phyloP scores from a whole-genome alignment of 2,888 invertebrate genomes.

The Nesidiocoris tenuis region DNA sequence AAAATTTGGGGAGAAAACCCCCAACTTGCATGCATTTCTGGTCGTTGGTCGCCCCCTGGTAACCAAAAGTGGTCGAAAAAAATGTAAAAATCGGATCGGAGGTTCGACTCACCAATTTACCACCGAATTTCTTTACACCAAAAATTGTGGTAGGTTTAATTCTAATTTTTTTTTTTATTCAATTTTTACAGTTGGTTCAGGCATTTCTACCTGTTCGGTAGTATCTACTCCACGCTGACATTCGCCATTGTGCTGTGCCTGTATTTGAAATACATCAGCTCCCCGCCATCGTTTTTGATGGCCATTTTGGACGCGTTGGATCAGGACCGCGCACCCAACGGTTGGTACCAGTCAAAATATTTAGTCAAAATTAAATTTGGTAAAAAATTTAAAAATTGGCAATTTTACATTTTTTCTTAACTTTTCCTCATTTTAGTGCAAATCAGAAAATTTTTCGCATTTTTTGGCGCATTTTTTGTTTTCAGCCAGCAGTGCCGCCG shows the following conservation, averaged over 20 bases:
- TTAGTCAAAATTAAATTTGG: not conserved
- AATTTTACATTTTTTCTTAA: too few relatives aligned
- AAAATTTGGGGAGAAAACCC: too few relatives aligned
- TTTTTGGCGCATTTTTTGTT: too few relatives aligned
- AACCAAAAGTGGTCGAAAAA: too few relatives aligned
- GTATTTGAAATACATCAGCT: conserved; percentile 57
- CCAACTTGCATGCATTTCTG: too few relatives aligned
- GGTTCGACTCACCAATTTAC: too few relatives aligned
- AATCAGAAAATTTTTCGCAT: too few relatives aligned
- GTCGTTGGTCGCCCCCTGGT: too few relatives aligned
- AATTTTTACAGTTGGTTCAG: conserved; percentile 63
- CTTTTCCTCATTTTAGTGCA: too few relatives aligned
- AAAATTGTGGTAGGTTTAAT: too few relatives aligned
- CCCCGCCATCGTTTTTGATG: conserved; percentile 58
- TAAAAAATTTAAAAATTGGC: not conserved
- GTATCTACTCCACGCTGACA: conserved; percentile 59
- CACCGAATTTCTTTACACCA: too few relatives aligned
- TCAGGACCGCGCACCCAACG: conserved; percentile 55
- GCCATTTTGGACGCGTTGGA: conserved; percentile 57
- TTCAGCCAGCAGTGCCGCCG: conserved; percentile 60
- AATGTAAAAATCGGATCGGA: too few relatives aligned
- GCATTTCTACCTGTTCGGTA: conserved; percentile 76
- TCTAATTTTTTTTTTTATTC: conserved; percentile 17
- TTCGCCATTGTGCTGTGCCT: conserved; percentile 58
- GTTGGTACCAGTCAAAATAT: conserved; percentile 56